These are phyloP conservation scores for Peromyscus californicus DNA, from an alignment of 2,113 vertebrate genomes.

Conservation along the genomic window DNA sequence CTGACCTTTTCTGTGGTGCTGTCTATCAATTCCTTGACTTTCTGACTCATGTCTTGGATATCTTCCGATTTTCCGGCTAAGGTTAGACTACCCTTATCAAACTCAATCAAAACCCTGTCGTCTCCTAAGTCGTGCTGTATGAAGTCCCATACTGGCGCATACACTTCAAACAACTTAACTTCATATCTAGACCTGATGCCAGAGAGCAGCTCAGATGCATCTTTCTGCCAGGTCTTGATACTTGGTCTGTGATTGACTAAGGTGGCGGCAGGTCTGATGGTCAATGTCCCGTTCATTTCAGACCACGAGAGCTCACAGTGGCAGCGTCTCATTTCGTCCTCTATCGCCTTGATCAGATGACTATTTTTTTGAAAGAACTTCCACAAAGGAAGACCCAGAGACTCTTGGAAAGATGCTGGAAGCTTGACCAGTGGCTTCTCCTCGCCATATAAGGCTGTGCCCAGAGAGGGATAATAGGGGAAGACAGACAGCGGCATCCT, in stretches of 20 bases:
- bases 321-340: slow-evolving; percentile 81
- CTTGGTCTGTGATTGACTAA: slow-evolving; percentile 85
- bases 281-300: slow-evolving; percentile 73
- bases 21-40: slow-evolving; percentile 83
- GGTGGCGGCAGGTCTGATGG: slow-evolving; percentile 85
- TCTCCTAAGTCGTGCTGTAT: slow-evolving; percentile 71
- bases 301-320: slow-evolving; percentile 88
- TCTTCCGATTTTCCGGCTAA: slow-evolving; percentile 88
- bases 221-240: slow-evolving; percentile 88
- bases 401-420: slow-evolving; percentile 87
- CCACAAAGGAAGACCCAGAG: slow-evolving; percentile 86
- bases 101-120: slow-evolving; percentile 84
- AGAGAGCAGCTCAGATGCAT: slow-evolving; percentile 83
- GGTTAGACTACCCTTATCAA: slow-evolving; percentile 78
- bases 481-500: slow-evolving; percentile 88
- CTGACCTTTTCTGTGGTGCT: slow-evolving; percentile 81
- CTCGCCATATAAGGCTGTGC: slow-evolving; percentile 91
- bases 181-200: slow-evolving; percentile 85
- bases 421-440: slow-evolving; percentile 89
- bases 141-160: slow-evolving; percentile 87
- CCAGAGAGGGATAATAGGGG: slow-evolving; percentile 91
- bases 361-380: slow-evolving; percentile 86
- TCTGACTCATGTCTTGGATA: slow-evolving; percentile 80
- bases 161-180: slow-evolving; percentile 79
- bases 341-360: slow-evolving; percentile 82